Percentiles rank a stretch among this genome's conserved stretches.
These are phyloP conservation scores for Esox masquinongy DNA, from an alignment of 2,797 vertebrate species.

Conservation along the genomic window DNA sequence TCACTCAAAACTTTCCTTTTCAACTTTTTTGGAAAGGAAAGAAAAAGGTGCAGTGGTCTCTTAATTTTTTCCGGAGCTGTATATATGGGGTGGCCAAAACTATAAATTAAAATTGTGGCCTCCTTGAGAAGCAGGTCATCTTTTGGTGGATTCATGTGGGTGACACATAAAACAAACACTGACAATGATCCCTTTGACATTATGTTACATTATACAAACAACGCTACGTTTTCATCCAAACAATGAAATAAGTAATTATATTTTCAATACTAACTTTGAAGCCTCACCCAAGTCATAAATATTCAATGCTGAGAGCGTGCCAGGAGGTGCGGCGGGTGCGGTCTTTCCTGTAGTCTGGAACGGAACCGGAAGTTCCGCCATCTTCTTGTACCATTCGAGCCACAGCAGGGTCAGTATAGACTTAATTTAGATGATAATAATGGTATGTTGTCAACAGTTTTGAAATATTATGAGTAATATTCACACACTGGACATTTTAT, in stretches of 20 bases:
- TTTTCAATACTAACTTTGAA: background rate
- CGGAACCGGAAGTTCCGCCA: conserved; percentile 86
- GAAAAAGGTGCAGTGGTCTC: too few relatives aligned
- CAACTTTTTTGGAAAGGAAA: too few relatives aligned
- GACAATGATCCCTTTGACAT: background rate
- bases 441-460: conserved; percentile 24
- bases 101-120: too few relatives aligned
- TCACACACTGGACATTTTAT: conserved; percentile 19
- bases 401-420: conserved; percentile 79
- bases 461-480: conserved; percentile 29
- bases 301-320: conserved; percentile 28
- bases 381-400: conserved; percentile 77
- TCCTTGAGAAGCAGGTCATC: too few relatives aligned
- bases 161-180: background rate
- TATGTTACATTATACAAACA: background rate
- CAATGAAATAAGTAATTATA: background rate
- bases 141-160: background rate
- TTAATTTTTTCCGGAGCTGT: too few relatives aligned
- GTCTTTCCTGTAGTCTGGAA: conserved; percentile 67
- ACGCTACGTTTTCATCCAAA: background rate
- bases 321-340: conserved; percentile 75
- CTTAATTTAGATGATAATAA: conserved; percentile 57
- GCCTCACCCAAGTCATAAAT: conserved; percentile 32
- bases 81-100: too few relatives aligned
- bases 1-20: too few relatives aligned